Evolutionary conservation across 2,888 invertebrate genomes (phyloP).

Genomic region (Zelleria hepariella): DNA sequence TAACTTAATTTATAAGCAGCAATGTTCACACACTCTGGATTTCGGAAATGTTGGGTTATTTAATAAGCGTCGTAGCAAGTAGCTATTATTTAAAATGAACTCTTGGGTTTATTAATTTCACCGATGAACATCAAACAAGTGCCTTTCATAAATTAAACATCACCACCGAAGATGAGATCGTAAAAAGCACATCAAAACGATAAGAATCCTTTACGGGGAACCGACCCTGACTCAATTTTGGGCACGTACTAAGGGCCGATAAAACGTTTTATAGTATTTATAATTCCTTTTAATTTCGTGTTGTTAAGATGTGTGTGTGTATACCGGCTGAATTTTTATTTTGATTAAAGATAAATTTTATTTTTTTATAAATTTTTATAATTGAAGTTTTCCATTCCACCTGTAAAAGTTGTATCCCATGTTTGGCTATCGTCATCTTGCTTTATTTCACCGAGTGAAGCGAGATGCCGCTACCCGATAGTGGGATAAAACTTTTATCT

Average conservation of each 20-base stretch:
- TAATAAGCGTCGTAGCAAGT: no score
- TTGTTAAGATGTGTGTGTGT: neutral
- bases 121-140: neutral
- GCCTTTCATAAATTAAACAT: neutral
- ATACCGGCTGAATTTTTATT: neutral
- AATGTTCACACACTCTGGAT: no score
- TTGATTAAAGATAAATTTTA: neutral
- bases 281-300: neutral
- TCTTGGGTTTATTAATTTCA: neutral
- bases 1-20: no score
- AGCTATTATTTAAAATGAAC: no score
- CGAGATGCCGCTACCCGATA: no score
- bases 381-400: no score
- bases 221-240: conserved; percentile 17
- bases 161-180: neutral
- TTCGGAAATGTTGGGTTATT: no score
- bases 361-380: no score
- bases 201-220: conserved; percentile 17
- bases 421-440: no score
- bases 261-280: conserved; percentile 18
- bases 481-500: no score
- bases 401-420: no score
- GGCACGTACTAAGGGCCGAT: conserved; percentile 17
- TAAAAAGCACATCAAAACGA: neutral
- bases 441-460: no score